phyloP scores from a whole-genome alignment of 2,113 vertebrate genomes.

The Amphiprion percula region DNA sequence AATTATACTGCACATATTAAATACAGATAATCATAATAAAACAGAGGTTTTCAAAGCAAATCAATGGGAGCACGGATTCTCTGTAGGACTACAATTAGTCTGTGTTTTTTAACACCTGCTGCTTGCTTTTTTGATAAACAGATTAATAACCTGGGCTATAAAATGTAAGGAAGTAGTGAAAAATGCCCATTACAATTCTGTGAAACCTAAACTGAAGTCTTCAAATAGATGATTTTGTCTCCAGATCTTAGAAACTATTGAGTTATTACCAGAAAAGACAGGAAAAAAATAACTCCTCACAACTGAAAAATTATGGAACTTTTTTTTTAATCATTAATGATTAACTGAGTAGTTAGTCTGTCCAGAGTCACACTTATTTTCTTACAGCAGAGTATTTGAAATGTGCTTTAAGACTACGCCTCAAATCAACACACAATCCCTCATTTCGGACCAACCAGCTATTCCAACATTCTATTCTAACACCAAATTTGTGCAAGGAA shows the following conservation, averaged over 20 bases:
- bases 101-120: not conserved
- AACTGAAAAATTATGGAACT: not conserved
- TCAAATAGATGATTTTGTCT: too few relatives aligned
- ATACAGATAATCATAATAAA: not conserved
- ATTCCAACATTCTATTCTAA: not conserved
- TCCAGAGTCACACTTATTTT: too few relatives aligned
- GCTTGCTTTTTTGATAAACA: too few relatives aligned
- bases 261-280: too few relatives aligned
- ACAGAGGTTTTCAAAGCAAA: not conserved
- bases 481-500: not conserved
- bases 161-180: too few relatives aligned
- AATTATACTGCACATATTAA: not conserved
- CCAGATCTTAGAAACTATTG: too few relatives aligned
- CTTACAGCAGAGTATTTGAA: not conserved
- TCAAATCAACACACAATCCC: not conserved
- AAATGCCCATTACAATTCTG: too few relatives aligned
- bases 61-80: not conserved
- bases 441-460: slow-evolving; percentile 8
- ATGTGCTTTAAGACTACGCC: not conserved
- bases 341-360: not conserved
- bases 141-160: too few relatives aligned
- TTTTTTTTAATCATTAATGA: not conserved
- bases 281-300: not conserved
- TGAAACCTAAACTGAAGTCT: too few relatives aligned
- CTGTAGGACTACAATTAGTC: not conserved